Percentiles rank a stretch among this genome's conserved stretches.
Evolutionary conservation across 2,113 vertebrate genomes (phyloP).

Genomic region (Chamaetylas fuelleborni): DNA sequence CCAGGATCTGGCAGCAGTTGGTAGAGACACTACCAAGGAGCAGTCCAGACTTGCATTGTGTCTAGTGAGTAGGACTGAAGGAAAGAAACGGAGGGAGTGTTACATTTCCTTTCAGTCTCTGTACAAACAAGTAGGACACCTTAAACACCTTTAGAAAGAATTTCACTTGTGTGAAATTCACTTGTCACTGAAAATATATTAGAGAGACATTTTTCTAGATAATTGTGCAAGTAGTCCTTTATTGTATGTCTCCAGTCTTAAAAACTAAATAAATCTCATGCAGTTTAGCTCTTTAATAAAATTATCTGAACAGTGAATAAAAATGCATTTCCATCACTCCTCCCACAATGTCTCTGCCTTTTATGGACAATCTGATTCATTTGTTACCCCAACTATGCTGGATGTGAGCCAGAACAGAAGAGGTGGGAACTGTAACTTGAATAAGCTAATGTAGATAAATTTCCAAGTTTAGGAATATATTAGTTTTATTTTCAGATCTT

Average conservation of each 20-base stretch:
- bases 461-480: not conserved
- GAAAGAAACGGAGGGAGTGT: not conserved
- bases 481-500: not conserved
- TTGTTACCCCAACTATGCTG: not conserved
- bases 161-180: not conserved
- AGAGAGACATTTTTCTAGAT: not conserved
- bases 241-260: not conserved
- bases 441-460: not conserved
- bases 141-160: not conserved
- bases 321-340: not conserved
- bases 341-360: not conserved
- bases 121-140: not conserved
- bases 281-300: not conserved
- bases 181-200: not conserved
- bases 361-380: not conserved
- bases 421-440: not conserved
- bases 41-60: slow-evolving; percentile 35
- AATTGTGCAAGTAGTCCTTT: not conserved
- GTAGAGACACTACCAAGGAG: not conserved
- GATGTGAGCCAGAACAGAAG: not conserved
- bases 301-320: not conserved
- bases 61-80: slow-evolving; percentile 24
- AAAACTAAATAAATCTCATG: not conserved
- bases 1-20: slow-evolving; percentile 48
- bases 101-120: not conserved